Conservation (phyloP, 2,113 vertebrate species). For the Redunca redunca region DNA sequence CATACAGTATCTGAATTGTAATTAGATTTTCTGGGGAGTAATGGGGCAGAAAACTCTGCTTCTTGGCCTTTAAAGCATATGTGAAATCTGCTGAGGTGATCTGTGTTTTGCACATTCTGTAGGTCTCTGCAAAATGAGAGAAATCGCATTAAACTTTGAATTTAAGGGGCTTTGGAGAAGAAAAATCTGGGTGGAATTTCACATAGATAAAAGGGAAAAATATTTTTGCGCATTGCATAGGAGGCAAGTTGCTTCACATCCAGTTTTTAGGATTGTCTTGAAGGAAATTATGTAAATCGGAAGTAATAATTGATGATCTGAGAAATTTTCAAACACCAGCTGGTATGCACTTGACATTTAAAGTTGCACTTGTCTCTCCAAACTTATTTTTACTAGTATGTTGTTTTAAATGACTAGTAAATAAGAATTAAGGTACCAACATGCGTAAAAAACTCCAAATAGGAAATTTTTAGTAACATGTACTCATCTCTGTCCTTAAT, state of each 20-base stretch:
- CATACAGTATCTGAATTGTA: conserved; percentile 52
- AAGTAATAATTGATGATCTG: not conserved
- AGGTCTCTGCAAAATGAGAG: not conserved
- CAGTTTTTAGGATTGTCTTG: conserved; percentile 24
- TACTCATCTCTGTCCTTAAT: not conserved
- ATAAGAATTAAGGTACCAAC: not conserved
- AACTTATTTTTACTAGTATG: conserved; percentile 20
- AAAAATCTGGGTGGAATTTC: not conserved
- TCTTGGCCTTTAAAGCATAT: conserved; percentile 54
- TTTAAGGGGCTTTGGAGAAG: not conserved
- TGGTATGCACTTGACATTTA: not conserved
- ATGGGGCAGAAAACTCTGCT: conserved; percentile 52
- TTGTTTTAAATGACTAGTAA: not conserved
- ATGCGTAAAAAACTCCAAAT: not conserved
- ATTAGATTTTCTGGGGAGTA: conserved; percentile 55
- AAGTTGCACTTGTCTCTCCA: conserved; percentile 33
- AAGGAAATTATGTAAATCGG: conserved; percentile 36
- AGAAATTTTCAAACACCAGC: conserved; percentile 23
- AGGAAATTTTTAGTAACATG: not conserved
- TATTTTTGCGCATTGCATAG: not conserved
- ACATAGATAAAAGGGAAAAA: not conserved
- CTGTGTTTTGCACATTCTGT: conserved; percentile 5
- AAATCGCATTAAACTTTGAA: conserved; percentile 46
- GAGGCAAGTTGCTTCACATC: not conserved
- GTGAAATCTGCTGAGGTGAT: conserved; percentile 26